Percentiles rank a stretch among this genome's conserved stretches.
Evolutionary conservation across 1,140 invertebrate genomes (phyloP).

Genomic region (Idris sp.): DNA sequence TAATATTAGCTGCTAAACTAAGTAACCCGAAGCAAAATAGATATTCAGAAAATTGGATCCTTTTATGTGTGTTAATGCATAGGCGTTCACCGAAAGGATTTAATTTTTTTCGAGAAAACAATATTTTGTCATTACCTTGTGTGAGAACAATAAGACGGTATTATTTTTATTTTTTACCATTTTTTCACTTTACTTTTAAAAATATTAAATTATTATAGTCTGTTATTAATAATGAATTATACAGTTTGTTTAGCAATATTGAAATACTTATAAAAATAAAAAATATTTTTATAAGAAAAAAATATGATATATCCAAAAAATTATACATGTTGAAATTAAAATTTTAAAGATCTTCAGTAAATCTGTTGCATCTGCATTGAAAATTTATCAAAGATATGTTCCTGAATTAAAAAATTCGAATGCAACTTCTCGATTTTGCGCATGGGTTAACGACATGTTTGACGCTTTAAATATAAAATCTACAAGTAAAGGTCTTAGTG

Average conservation of each 20-base stretch:
- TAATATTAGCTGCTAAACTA: too few relatives aligned
- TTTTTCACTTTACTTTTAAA: neutral
- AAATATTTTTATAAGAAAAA: too few relatives aligned
- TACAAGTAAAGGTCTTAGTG: neutral
- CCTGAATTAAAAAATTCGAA: neutral
- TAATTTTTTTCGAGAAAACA: conserved; percentile 6
- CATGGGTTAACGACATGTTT: conserved; percentile 14
- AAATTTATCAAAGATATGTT: conserved; percentile 5
- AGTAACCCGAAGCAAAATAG: too few relatives aligned
- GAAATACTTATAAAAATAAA: too few relatives aligned
- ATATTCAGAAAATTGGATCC: conserved; percentile 20
- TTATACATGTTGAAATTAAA: too few relatives aligned
- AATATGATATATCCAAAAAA: too few relatives aligned
- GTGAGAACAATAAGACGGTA: conserved; percentile 8
- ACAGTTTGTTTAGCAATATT: too few relatives aligned
- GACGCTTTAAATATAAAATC: conserved; percentile 9
- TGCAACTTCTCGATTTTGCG: conserved; percentile 3
- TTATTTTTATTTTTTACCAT: conserved; percentile 1
- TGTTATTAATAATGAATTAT: too few relatives aligned
- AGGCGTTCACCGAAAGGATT: conserved; percentile 11
- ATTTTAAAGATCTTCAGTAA: conserved; percentile 20
- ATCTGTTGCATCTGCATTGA: neutral
- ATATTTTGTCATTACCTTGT: conserved; percentile 6
- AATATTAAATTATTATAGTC: too few relatives aligned
- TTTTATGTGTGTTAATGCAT: conserved; percentile 11